Conservation (phyloP, 92 coral and sea anemone species). For the Zoanthus solanderi region DNA sequence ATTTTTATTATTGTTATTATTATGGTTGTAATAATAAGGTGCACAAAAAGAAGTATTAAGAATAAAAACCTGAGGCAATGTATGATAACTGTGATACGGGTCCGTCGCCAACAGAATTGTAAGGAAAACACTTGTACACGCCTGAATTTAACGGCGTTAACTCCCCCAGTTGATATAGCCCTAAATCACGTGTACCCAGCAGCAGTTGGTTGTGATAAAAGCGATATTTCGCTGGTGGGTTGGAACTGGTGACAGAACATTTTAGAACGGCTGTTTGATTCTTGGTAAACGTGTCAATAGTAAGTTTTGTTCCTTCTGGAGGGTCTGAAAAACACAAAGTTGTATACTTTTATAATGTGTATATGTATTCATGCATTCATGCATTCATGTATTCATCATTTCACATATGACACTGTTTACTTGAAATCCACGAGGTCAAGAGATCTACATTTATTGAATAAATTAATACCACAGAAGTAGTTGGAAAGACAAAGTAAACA, state of each 20-base stretch:
- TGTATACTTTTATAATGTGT: background rate
- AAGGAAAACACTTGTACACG: constrained; percentile 20
- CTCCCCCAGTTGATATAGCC: background rate
- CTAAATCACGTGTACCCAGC: constrained; percentile 7
- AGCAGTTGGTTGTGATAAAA: constrained; percentile 23
- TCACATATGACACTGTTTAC: too few relatives aligned
- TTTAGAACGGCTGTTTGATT: constrained; percentile 19
- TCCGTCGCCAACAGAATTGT: constrained; percentile 28
- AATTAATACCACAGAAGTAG: too few relatives aligned
- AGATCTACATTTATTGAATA: too few relatives aligned
- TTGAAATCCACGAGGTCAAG: too few relatives aligned
- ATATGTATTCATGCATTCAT: background rate
- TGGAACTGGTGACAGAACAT: constrained; percentile 30
- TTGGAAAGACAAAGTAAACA: too few relatives aligned
- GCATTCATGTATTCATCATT: too few relatives aligned
- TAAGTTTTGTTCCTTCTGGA: constrained; percentile 33
- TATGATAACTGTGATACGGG: background rate
- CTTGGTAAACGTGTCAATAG: background rate
- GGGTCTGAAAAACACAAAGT: background rate
- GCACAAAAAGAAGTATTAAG: background rate
- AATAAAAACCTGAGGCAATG: constrained; percentile 10
- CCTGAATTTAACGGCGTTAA: background rate
- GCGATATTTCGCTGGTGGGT: constrained; percentile 30
- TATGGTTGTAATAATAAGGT: background rate
- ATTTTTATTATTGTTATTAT: background rate